Conservation (phyloP, 1,140 invertebrate species). For the Panonychus citri region DNA sequence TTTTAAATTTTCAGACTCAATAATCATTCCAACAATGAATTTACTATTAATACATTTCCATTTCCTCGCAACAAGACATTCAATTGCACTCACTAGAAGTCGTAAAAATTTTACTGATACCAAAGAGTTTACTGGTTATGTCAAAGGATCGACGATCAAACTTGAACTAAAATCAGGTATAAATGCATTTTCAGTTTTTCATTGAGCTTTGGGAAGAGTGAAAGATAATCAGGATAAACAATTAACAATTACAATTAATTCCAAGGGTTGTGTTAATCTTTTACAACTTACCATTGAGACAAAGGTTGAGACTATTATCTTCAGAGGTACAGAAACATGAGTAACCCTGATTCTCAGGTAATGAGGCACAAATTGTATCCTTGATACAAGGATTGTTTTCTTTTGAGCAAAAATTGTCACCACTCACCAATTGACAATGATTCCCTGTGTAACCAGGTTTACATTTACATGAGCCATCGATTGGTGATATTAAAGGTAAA, state of each 20-base stretch:
- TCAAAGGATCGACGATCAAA: conserved; percentile 49
- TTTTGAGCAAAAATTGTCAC: conserved; percentile 41
- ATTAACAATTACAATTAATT: too few species aligned
- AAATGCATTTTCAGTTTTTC: conserved; percentile 13
- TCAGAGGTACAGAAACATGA: conserved; percentile 54
- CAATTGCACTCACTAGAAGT: conserved; percentile 74
- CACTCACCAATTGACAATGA: conserved; percentile 36
- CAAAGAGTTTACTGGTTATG: conserved; percentile 47
- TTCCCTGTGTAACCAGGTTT: conserved; percentile 26
- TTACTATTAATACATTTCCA: too few species aligned
- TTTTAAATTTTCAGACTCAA: too few species aligned
- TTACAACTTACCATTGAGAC: too few species aligned
- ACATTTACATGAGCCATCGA: conserved; percentile 34
- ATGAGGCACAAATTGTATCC: conserved; percentile 44
- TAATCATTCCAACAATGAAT: too few species aligned
- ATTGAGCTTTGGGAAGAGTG: not conserved
- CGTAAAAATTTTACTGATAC: conserved; percentile 46
- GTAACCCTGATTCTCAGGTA: conserved; percentile 37
- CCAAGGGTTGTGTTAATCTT: too few species aligned
- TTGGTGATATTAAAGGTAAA: conserved; percentile 22
- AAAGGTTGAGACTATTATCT: too few species aligned
- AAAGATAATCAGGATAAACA: too few species aligned
- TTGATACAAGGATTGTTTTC: conserved; percentile 38
- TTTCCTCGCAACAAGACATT: too few species aligned
- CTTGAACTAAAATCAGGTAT: conserved; percentile 35